These are phyloP conservation scores for Rousettus leschenaultii DNA, from an alignment of 2,113 vertebrate genomes.

Conservation along the genomic window DNA sequence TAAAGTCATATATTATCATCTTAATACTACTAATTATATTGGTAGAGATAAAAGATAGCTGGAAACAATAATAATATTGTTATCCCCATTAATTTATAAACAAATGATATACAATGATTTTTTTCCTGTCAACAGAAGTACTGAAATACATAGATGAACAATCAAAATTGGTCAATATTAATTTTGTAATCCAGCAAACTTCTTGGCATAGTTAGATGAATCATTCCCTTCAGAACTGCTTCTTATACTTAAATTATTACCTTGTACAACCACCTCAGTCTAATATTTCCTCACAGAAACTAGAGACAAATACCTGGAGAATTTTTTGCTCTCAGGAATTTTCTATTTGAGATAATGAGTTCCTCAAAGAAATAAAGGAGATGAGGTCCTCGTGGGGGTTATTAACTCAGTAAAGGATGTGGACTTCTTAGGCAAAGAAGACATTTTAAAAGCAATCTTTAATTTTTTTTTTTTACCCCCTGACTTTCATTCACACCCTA, in stretches of 20 bases:
- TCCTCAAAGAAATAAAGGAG: not conserved
- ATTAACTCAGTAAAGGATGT: not conserved
- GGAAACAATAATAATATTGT: not conserved
- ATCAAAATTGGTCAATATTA: not conserved
- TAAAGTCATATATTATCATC: not conserved
- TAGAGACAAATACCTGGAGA: not conserved
- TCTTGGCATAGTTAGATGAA: not conserved
- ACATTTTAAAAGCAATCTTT: not conserved
- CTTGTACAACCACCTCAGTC: not conserved
- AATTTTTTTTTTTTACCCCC: not conserved
- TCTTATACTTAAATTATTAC: not conserved
- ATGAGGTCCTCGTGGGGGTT: not conserved
- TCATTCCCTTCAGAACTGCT: not conserved
- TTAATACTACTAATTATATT: not conserved
- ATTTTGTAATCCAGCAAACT: not conserved
- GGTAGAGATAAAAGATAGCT: not conserved
- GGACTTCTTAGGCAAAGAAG: not conserved
- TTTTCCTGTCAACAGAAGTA: not conserved
- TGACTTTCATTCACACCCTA: not conserved
- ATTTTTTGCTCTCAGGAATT: not conserved
- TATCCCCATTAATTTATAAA: not conserved
- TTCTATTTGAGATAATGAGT: not conserved
- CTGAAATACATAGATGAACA: not conserved
- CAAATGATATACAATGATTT: not conserved
- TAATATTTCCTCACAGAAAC: not conserved